Percentiles rank a stretch among this genome's conserved stretches.
Conservation (phyloP, 2,888 invertebrate species). For the Hermaeophaga mercurialis region DNA sequence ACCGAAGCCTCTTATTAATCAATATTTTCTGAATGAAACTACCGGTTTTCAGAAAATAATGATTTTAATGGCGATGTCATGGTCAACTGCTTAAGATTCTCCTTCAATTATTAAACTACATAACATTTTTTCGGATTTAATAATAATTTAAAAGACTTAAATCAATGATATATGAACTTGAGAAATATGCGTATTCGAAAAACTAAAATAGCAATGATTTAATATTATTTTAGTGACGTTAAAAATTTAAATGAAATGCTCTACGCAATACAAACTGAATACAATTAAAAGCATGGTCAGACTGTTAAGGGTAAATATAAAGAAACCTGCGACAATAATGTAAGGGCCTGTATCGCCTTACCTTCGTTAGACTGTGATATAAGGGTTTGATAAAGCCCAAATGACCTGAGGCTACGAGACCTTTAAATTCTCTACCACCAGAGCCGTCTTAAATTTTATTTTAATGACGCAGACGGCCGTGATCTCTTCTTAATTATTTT, state of each 20-base stretch:
- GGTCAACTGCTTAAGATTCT: not conserved
- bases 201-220: too few species aligned
- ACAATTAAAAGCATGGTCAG: constrained; percentile 22
- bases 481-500: not conserved
- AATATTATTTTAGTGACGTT: too few species aligned
- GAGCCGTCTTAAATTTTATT: constrained; percentile 36
- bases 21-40: not conserved
- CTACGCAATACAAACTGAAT: not conserved
- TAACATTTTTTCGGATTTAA: too few species aligned
- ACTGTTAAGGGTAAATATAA: constrained; percentile 29
- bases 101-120: too few species aligned
- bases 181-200: too few species aligned
- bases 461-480: not conserved
- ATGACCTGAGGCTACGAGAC: constrained; percentile 48
- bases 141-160: too few species aligned
- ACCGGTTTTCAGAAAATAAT: not conserved
- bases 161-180: too few species aligned
- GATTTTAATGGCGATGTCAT: not conserved
- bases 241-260: constrained; percentile 21
- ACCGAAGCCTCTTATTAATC: too few species aligned
- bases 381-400: constrained; percentile 37
- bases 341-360: constrained; percentile 29
- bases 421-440: constrained; percentile 33
- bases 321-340: constrained; percentile 30
- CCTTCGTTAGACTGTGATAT: constrained; percentile 28